These are phyloP conservation scores for Theretra japonica DNA, from an alignment of 2,888 invertebrate genomes.

Conservation along the genomic window DNA sequence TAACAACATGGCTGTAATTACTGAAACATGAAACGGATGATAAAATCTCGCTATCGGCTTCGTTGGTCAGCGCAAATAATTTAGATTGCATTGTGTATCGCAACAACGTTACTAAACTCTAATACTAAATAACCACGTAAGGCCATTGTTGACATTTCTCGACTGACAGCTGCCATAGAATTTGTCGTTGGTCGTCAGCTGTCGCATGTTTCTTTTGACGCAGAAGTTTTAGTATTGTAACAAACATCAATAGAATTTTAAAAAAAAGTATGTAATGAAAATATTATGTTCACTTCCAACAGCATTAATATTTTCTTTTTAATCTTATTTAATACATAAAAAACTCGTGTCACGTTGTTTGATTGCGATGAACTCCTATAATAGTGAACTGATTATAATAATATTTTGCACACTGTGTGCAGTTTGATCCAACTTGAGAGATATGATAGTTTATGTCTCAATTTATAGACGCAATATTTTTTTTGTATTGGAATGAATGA, in stretches of 20 bases:
- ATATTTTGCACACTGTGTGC: no score
- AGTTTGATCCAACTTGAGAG: no score
- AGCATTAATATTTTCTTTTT: no score
- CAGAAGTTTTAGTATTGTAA: neutral
- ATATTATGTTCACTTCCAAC: no score
- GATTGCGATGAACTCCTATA: no score
- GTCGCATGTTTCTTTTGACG: conserved; percentile 17
- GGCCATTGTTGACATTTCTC: conserved; percentile 55
- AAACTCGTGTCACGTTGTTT: no score
- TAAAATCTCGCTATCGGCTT: conserved; percentile 50
- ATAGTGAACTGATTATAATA: no score
- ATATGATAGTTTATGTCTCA: no score
- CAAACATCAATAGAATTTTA: neutral
- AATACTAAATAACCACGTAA: conserved; percentile 79
- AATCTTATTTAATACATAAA: no score
- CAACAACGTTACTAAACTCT: conserved; percentile 64
- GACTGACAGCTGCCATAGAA: conserved; percentile 30
- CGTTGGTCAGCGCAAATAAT: conserved; percentile 56
- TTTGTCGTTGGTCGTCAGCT: conserved; percentile 17
- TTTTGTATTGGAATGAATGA: no score
- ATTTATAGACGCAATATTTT: no score
- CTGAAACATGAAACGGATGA: conserved; percentile 53
- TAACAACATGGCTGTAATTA: conserved; percentile 66
- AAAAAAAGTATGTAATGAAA: neutral
- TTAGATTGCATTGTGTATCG: conserved; percentile 72